Evolutionary conservation across 2,888 invertebrate species (phyloP), one percentile per base, ranked within the genome.

Genomic region (Phengaris alcon): DNA sequence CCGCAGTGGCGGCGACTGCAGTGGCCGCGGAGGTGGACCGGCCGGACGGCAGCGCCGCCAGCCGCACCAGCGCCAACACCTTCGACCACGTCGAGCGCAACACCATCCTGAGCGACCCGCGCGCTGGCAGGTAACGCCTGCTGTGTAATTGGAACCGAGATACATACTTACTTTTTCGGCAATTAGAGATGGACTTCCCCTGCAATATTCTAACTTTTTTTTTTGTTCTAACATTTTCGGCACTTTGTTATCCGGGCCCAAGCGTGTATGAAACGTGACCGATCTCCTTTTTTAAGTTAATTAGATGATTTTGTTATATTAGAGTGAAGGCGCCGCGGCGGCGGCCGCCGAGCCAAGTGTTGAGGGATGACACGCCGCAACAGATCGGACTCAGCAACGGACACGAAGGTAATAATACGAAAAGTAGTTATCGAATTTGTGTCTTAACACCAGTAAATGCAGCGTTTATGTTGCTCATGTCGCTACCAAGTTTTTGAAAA

Each of bases 71-170:
- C 70, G 74, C 78, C 64, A 88, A 84, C 82, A 90, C 91, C 2
- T 96, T 96, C 86, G 96, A 96, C 89, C 95, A 95, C 78, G 94
- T 96, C 22, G 96, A 96, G 84, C 90, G 96, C 76, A 94, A 94
- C 80, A 93, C 94, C 3, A 94, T 96, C 81, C 89, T 96, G 75
- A 94, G 94, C 68, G 96, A 96, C 84, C 95, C 96, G 76, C 90
- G 96, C 75, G 96, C 95, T 12, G 95, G 94, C 81, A 93, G 93
- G 93, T 92, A 8, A 48, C 7, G 48, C 35, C 35, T 35, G 35
- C 22, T 22, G 22, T 22, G 22, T 22, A 22, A 22, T 35, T 35
- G 35, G 4, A 35, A 35, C 35, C 35, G 35, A 35, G 35, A 35
- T 35, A 35, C 35, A 2, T 35, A 35, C 35, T 4, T 3, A 35